phyloP scores from a whole-genome alignment of 2,113 vertebrate species.

The Calidris pygmaea region DNA sequence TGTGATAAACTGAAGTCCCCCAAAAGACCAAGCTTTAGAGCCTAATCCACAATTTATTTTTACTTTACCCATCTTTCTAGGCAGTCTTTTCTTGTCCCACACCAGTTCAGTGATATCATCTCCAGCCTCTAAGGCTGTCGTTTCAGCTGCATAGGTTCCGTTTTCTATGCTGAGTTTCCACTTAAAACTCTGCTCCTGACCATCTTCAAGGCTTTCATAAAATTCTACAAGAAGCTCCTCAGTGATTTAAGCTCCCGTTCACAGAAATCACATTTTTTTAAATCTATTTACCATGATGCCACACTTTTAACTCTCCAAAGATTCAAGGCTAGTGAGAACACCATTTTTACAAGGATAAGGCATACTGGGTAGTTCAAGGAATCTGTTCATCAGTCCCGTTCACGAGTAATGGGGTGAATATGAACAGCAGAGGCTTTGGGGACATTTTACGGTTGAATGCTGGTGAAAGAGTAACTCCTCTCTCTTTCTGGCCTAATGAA shows the following conservation, averaged over 20 bases:
- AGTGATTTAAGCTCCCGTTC: background rate
- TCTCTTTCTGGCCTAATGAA: background rate
- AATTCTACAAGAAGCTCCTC: background rate
- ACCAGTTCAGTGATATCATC: background rate
- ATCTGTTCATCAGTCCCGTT: background rate
- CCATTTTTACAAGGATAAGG: background rate
- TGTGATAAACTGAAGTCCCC: background rate
- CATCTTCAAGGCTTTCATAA: background rate
- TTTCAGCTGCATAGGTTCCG: background rate
- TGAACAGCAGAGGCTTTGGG: slow-evolving; percentile 4
- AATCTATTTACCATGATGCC: background rate
- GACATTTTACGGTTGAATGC: background rate
- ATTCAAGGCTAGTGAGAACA: background rate
- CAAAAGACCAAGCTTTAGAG: background rate
- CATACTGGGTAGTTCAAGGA: background rate
- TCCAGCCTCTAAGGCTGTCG: background rate
- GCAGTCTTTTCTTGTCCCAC: background rate
- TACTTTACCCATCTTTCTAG: background rate
- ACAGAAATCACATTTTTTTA: background rate
- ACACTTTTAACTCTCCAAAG: background rate
- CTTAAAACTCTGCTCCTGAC: background rate
- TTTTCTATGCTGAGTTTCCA: background rate
- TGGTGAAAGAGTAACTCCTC: background rate
- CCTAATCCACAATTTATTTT: background rate
- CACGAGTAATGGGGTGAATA: background rate